phyloP scores from a whole-genome alignment of 2,888 invertebrate species.

The Mantis religiosa region DNA sequence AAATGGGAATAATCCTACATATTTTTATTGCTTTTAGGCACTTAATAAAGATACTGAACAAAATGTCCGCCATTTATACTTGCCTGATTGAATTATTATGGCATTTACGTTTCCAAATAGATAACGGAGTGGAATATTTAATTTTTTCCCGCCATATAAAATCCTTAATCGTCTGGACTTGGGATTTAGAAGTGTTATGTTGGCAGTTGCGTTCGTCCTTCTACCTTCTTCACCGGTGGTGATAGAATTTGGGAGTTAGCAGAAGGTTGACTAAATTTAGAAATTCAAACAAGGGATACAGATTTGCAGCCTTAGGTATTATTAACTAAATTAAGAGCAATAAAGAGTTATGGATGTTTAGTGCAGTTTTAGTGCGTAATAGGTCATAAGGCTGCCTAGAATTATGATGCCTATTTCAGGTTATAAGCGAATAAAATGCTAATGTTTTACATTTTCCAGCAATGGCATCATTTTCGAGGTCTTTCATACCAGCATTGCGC shows the following conservation, averaged over 20 bases:
- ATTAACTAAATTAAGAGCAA: not conserved
- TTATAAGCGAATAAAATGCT: not conserved
- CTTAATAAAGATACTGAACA: no score
- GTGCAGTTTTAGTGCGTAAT: not conserved
- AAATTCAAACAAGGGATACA: not conserved
- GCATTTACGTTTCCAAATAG: no score
- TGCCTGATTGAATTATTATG: no score
- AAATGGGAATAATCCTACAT: no score
- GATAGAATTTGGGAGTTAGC: no score
- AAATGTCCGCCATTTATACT: no score
- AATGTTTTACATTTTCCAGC: not conserved
- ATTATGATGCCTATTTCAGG: not conserved
- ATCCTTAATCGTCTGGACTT: no score
- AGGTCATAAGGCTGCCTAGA: not conserved
- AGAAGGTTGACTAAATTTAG: not conserved
- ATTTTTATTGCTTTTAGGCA: no score
- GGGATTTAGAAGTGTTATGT: not conserved
- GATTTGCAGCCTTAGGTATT: not conserved
- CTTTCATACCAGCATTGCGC: conserved; percentile 40
- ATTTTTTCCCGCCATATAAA: no score
- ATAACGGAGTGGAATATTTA: no score
- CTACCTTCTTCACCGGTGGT: not conserved
- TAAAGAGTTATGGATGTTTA: not conserved
- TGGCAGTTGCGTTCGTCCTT: not conserved
- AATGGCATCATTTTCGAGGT: not conserved